Conservation (phyloP, 2,113 vertebrate genomes). For the Parotia lawesii region DNA sequence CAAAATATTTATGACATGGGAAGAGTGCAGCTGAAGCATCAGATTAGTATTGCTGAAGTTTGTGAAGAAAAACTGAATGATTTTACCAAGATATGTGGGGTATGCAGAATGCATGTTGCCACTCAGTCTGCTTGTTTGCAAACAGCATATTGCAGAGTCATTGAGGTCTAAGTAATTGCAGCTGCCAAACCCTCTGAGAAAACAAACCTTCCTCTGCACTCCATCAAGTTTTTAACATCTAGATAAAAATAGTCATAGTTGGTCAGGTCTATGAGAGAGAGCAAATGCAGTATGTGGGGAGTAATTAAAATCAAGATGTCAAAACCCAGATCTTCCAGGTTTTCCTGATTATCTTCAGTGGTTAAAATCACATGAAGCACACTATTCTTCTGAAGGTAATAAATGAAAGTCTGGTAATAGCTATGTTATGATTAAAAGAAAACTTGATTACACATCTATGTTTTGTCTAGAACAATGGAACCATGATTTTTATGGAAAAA, state of each 20-base stretch:
- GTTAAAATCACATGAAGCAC: not conserved
- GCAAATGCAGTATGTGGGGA: not conserved
- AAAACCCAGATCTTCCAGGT: not conserved
- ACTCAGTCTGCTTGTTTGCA: not conserved
- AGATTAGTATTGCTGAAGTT: not conserved
- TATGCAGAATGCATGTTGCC: not conserved
- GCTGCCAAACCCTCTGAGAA: not conserved
- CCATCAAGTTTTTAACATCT: not conserved
- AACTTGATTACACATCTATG: not conserved
- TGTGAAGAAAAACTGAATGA: not conserved
- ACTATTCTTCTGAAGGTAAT: not conserved
- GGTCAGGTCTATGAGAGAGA: not conserved
- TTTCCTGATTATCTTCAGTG: not conserved
- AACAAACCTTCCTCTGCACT: not conserved
- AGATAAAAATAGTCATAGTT: not conserved
- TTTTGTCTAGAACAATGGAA: not conserved
- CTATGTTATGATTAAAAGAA: not conserved
- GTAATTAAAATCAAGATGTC: not conserved
- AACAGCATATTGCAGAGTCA: slow-evolving; percentile 3
- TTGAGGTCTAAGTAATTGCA: not conserved
- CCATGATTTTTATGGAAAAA: not conserved
- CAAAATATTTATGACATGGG: slow-evolving; percentile 31
- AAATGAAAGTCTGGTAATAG: not conserved
- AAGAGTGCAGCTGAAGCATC: not conserved
- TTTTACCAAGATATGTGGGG: not conserved